Evolutionary conservation across 2,888 invertebrate species (phyloP).

Genomic region (Caenorhabditis panamensis): DNA sequence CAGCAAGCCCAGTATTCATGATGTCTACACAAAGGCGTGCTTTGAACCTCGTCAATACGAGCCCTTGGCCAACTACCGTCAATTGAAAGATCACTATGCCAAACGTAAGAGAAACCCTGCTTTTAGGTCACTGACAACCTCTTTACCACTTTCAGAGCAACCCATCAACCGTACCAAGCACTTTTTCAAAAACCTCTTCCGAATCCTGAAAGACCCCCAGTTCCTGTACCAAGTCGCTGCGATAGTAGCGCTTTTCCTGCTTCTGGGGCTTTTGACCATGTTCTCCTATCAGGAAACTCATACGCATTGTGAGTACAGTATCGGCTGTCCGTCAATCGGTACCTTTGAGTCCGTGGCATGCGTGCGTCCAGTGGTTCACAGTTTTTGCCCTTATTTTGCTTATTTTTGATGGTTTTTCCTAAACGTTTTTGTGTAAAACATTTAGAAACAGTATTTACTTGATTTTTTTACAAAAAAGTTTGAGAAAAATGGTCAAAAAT

Average conservation of each 20-base stretch:
- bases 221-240: slow-evolving; percentile 23
- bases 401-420: no score
- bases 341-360: no score
- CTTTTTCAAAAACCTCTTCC: slow-evolving; percentile 29
- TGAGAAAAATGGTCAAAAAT: no score
- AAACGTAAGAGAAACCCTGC: no score
- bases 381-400: no score
- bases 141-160: slow-evolving; percentile 25
- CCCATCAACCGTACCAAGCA: not conserved
- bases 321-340: no score
- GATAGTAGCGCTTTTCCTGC: slow-evolving; percentile 13
- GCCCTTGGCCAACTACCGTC: slow-evolving; percentile 24
- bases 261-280: slow-evolving; percentile 11
- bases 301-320: not conserved
- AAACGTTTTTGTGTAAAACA: no score
- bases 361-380: no score
- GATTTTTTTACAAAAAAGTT: no score
- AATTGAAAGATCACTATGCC: slow-evolving; percentile 13
- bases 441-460: no score
- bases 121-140: no score
- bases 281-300: slow-evolving; percentile 14
- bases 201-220: slow-evolving; percentile 22
- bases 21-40: slow-evolving; percentile 52
- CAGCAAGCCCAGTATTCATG: slow-evolving; percentile 34
- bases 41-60: slow-evolving; percentile 31